Conservation (phyloP, 2,113 vertebrate genomes). For the Paramisgurnus dabryanus region DNA sequence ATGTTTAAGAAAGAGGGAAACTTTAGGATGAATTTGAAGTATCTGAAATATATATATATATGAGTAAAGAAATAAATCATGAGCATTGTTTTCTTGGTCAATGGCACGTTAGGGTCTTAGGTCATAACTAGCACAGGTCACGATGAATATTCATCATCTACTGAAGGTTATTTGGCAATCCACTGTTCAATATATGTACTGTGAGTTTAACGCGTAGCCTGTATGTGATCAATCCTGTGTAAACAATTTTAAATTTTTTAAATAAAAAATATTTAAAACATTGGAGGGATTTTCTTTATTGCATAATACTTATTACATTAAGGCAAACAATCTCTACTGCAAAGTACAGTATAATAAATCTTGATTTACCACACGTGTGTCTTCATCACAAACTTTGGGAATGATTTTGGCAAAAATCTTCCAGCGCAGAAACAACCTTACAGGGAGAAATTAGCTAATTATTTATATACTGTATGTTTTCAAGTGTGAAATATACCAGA, state of each 20-base stretch:
- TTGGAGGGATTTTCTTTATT: neutral
- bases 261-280: constrained; percentile 70
- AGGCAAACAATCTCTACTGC: neutral
- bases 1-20: neutral
- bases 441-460: neutral
- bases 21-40: neutral
- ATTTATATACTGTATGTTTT: neutral
- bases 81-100: neutral
- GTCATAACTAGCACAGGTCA: constrained; percentile 41
- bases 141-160: constrained; percentile 62
- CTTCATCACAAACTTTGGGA: neutral
- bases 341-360: neutral
- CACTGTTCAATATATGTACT: constrained; percentile 67
- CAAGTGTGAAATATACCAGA: neutral
- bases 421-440: constrained; percentile 39
- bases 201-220: constrained; percentile 59
- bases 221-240: neutral
- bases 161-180: constrained; percentile 68
- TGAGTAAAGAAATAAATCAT: neutral
- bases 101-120: neutral
- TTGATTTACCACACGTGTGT: neutral
- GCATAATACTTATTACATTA: neutral
- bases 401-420: neutral
- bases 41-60: neutral
- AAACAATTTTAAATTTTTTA: constrained; percentile 66